Evolutionary conservation across 2,113 vertebrate genomes (phyloP).

Genomic region (Neodontobutis hainanensis): DNA sequence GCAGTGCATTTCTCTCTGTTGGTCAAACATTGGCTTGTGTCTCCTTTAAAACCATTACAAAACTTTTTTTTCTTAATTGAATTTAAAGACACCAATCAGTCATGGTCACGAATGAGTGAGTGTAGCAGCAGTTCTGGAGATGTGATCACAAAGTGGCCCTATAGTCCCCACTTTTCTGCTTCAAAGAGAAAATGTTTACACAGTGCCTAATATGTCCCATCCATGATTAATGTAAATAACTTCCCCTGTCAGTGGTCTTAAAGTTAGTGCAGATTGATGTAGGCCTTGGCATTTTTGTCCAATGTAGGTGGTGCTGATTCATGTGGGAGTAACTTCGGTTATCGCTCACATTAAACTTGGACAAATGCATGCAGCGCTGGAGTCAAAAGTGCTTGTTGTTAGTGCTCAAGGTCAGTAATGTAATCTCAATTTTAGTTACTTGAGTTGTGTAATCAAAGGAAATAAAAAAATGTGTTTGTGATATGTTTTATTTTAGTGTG

Average conservation of each 20-base stretch:
- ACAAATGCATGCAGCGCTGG: constrained; percentile 78
- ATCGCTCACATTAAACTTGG: constrained; percentile 82
- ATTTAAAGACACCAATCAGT: too few relatives aligned
- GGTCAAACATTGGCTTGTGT: background rate
- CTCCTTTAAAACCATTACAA: background rate
- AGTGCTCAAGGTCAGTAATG: constrained; percentile 75
- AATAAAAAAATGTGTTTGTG: background rate
- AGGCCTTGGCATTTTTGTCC: background rate
- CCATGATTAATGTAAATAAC: background rate
- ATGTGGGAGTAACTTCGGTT: constrained; percentile 78
- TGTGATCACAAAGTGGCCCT: too few relatives aligned
- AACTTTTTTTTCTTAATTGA: background rate
- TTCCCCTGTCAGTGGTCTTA: too few relatives aligned
- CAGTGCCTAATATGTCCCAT: too few relatives aligned
- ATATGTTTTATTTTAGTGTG: constrained; percentile 65
- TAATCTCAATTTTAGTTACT: background rate
- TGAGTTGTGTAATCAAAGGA: background rate
- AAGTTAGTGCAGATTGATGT: background rate
- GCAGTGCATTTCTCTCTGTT: background rate
- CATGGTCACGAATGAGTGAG: too few relatives aligned
- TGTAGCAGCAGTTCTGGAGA: too few relatives aligned
- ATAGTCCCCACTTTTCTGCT: too few relatives aligned
- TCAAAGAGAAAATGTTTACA: too few relatives aligned
- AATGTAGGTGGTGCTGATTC: constrained; percentile 76
- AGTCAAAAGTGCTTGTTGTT: constrained; percentile 77